A percentile compares a stretch with the other conserved stretches of the same genome.
phyloP scores from a whole-genome alignment of 2,797 vertebrate genomes.

The Hydrolagus colliei region DNA sequence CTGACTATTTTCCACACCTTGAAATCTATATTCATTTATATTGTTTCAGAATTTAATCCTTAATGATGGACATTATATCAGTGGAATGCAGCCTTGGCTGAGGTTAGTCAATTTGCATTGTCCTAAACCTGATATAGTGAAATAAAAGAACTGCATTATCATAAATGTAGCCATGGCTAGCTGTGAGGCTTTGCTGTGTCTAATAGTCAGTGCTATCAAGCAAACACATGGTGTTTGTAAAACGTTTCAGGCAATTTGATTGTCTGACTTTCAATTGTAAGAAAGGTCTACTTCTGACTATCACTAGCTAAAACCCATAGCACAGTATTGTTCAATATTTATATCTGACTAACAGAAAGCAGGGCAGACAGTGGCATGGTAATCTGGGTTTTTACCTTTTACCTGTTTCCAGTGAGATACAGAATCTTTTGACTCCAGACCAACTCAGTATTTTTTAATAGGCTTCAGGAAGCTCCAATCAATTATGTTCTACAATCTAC shows the following conservation, averaged over 20 bases:
- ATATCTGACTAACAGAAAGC: neutral
- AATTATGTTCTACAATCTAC: neutral
- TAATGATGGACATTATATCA: neutral
- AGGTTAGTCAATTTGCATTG: neutral
- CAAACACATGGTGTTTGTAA: neutral
- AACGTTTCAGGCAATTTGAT: constrained; percentile 4
- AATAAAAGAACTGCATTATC: neutral
- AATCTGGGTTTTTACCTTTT: neutral
- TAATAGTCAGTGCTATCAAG: neutral
- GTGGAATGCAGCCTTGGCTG: neutral
- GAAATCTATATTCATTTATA: neutral
- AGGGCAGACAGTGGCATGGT: neutral
- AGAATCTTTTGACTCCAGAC: neutral
- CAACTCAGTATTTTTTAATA: neutral
- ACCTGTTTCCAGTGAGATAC: neutral
- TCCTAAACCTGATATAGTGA: neutral
- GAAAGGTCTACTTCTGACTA: neutral
- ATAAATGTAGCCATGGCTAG: neutral
- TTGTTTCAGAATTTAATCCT: neutral
- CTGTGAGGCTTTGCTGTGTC: neutral
- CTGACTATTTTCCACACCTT: neutral
- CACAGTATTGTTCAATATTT: neutral
- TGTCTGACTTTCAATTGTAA: neutral
- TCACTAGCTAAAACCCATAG: neutral
- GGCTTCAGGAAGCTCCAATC: neutral